Conservation (phyloP, 2,888 invertebrate species). For the Synergus laeviventris region DNA sequence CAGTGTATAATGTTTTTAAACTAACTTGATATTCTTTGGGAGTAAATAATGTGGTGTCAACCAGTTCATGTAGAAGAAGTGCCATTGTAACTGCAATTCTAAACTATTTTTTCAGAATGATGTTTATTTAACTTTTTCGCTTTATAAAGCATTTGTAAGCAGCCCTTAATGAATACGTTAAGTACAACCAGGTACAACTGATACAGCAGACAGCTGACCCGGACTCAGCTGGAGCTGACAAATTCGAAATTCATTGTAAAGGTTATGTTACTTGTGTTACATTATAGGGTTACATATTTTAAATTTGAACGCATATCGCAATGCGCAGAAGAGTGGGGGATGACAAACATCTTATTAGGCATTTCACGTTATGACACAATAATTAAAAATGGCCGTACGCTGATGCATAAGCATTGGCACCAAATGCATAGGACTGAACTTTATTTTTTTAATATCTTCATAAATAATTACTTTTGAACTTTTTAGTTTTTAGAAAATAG, state of each 20-base stretch:
- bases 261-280: constrained; percentile 27
- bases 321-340: neutral
- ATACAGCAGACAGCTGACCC: too few relatives aligned
- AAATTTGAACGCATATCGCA: constrained; percentile 17
- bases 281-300: neutral
- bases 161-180: constrained; percentile 1
- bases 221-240: too few relatives aligned
- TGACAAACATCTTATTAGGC: neutral
- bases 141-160: neutral
- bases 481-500: too few relatives aligned
- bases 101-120: constrained; percentile 4
- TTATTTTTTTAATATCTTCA: too few relatives aligned
- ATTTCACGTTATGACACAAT: too few relatives aligned
- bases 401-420: too few relatives aligned
- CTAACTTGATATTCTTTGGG: constrained; percentile 86
- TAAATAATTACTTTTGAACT: too few relatives aligned
- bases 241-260: neutral
- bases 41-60: constrained; percentile 87
- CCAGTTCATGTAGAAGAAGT: constrained; percentile 80
- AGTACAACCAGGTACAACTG: constrained; percentile 9
- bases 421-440: too few relatives aligned
- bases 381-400: too few relatives aligned
- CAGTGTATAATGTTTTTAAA: neutral
- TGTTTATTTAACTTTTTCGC: neutral
- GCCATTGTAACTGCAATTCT: constrained; percentile 74